Base-by-base conservation (phyloP, 2,888 invertebrate genomes). In the Charanyca ferruginea region DNA sequence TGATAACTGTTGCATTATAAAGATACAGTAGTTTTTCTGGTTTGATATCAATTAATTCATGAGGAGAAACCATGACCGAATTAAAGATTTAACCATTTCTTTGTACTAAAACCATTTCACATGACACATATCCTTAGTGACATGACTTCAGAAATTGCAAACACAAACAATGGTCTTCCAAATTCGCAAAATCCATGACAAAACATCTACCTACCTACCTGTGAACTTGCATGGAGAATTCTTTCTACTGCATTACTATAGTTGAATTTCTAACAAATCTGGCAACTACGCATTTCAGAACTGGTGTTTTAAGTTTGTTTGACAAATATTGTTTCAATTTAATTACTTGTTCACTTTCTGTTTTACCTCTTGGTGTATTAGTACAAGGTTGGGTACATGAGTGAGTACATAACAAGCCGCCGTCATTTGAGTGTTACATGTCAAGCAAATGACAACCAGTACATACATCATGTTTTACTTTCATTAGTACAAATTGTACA, bases 281-380 rank as follows among this genome's bases (percentile, higher is more conserved):
- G 32, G 38, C 42, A 58, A 57, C 32, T 45, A 22, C 45, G 54
- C 32, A 51, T 49, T 71, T 51, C 32, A 58, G 49, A 57, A 65
- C 25, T 42, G 2, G 47, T 66, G 74, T 77, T 75, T 60, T 7
- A 47, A 54, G 54, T 71, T 71, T 72, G 74, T 66, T 58, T 59
- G 55, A 75, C 67, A 62, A 77, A 63, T 62, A 76, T 72, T 76
- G 73, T 77, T 75, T 77, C 59, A 72, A 76, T 75, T 75, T 75
- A 76, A 76, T 76, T 76, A 76, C 74, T 62, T 76, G 77, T 74
- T 58, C 74, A 23, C 54, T 66, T 76, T 74, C 58, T 74, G 72
- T 76, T 77, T 52, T 47, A 42, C 41, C 41, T 68, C 35, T 59
- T 22, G 63, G 55, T 59, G 51, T 53, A 53, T 69, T 55, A 55